A percentile compares a stretch with the other conserved stretches of the same genome.
Evolutionary conservation across 2,113 vertebrate genomes (phyloP).

Genomic region (Procapra przewalskii): DNA sequence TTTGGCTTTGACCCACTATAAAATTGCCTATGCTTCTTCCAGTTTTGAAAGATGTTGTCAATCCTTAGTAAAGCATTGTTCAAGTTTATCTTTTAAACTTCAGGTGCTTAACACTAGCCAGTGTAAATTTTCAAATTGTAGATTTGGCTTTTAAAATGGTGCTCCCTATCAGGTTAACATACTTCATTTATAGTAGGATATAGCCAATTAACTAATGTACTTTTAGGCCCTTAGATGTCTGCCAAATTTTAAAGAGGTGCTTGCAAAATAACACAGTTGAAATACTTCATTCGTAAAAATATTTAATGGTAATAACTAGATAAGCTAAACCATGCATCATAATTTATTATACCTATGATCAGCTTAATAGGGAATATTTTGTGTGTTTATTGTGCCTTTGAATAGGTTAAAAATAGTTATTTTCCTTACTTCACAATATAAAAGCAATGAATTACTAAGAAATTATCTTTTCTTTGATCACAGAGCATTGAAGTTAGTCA

Average conservation of each 20-base stretch:
- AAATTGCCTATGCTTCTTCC: conserved; percentile 5
- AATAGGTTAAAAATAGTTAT: not conserved
- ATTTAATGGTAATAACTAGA: not conserved
- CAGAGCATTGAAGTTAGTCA: not conserved
- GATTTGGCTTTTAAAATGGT: not conserved
- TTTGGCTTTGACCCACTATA: not conserved
- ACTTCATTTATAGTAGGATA: not conserved
- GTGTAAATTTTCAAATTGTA: not conserved
- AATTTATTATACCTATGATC: not conserved
- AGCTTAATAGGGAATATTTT: not conserved
- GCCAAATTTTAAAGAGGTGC: not conserved
- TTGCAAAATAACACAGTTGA: not conserved
- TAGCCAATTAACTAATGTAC: not conserved
- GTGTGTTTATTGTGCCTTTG: not conserved
- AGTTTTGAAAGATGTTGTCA: conserved; percentile 4
- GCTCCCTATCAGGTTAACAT: not conserved
- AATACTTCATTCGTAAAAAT: not conserved
- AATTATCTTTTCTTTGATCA: not conserved
- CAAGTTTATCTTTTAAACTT: not conserved
- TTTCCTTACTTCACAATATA: not conserved
- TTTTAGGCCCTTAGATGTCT: not conserved
- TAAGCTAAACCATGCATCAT: not conserved
- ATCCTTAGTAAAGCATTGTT: not conserved
- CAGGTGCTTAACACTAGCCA: not conserved
- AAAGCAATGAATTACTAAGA: not conserved